These are phyloP conservation scores for Cheilosia vernalis DNA, from an alignment of 2,888 invertebrate species.

Conservation along the genomic window DNA sequence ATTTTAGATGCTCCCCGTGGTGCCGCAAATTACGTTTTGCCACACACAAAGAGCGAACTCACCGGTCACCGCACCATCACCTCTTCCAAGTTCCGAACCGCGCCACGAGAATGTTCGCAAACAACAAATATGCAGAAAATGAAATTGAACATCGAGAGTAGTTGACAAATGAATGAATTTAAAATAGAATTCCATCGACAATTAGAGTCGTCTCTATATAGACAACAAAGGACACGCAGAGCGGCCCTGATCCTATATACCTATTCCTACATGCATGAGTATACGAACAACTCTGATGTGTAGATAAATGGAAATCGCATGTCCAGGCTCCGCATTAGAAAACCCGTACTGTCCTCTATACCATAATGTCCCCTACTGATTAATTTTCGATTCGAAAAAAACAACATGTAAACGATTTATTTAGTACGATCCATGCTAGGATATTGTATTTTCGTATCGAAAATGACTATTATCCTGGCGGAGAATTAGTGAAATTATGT, in stretches of 20 bases:
- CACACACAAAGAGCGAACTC: background rate
- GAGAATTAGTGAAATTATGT: constrained; percentile 57
- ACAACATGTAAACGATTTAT: constrained; percentile 30
- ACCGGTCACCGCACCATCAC: background rate
- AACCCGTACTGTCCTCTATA: background rate
- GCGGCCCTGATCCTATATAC: background rate
- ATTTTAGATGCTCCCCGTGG: constrained; percentile 37
- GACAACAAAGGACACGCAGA: constrained; percentile 30
- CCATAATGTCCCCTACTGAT: constrained; percentile 28
- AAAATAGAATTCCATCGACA: constrained; percentile 39
- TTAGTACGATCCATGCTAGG: constrained; percentile 13
- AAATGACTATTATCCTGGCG: constrained; percentile 18
- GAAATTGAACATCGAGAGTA: constrained; percentile 22
- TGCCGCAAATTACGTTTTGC: constrained; percentile 35
- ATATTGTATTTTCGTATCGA: background rate
- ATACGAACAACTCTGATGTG: too few species aligned
- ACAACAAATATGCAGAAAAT: constrained; percentile 16
- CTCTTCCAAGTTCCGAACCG: background rate
- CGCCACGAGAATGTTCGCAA: background rate
- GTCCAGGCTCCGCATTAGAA: background rate
- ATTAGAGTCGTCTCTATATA: constrained; percentile 9
- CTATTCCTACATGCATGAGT: too few species aligned
- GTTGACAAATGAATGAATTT: constrained; percentile 50
- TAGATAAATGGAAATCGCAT: background rate
- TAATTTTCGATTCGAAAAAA: constrained; percentile 43